Percentiles rank a stretch among this genome's conserved stretches.
Evolutionary conservation across 2,797 vertebrate species (phyloP).

Genomic region (Phrynocephalus forsythii): DNA sequence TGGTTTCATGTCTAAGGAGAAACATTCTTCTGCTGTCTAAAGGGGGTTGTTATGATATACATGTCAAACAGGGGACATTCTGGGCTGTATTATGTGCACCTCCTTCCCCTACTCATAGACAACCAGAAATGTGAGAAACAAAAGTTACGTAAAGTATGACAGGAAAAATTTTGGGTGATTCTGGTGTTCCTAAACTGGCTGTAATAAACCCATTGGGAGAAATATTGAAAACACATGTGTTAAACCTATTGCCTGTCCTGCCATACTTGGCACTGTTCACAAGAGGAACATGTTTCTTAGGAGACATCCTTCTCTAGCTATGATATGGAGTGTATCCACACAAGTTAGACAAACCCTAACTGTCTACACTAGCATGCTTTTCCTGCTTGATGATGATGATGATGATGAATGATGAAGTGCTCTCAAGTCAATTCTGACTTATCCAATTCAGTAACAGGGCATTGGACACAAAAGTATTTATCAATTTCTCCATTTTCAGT

Average conservation of each 20-base stretch:
- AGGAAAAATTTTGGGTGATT: not conserved
- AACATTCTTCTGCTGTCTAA: not conserved
- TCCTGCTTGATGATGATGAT: not conserved
- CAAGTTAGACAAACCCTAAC: not conserved
- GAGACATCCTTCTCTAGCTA: too few relatives aligned
- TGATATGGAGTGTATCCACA: not conserved
- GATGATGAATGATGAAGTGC: too few relatives aligned
- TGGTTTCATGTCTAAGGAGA: slow-evolving; percentile 13
- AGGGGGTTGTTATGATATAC: not conserved
- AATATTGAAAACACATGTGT: not conserved
- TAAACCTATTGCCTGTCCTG: not conserved
- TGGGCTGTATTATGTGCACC: not conserved
- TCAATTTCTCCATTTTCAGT: not conserved
- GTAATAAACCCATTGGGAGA: not conserved
- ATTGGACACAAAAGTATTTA: not conserved
- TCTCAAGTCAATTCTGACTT: too few relatives aligned
- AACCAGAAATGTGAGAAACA: not conserved
- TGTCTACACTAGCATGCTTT: not conserved
- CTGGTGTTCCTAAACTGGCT: not conserved
- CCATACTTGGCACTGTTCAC: not conserved
- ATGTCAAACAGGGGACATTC: not conserved
- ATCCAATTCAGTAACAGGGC: not conserved
- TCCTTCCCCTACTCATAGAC: not conserved
- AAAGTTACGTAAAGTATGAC: too few relatives aligned
- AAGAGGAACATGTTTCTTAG: not conserved